A percentile compares a stretch with the other conserved stretches of the same genome.
Evolutionary conservation across 92 coral and sea anemone genomes (phyloP).

Genomic region (Umimayanthus kanabou): DNA sequence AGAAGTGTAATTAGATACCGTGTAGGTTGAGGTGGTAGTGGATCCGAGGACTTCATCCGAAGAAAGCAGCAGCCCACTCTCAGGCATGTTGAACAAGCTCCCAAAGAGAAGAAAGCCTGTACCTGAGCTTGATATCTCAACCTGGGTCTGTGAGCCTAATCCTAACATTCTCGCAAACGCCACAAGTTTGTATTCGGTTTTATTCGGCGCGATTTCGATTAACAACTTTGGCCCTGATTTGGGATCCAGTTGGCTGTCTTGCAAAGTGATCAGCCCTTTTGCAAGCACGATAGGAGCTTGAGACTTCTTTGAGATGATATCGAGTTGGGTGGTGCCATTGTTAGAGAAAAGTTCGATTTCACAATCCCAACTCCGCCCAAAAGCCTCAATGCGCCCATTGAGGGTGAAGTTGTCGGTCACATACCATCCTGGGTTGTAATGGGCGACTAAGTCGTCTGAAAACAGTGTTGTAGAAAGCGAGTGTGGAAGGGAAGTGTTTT

Average conservation of each 20-base stretch:
- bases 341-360: constrained; percentile 51
- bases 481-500: constrained; percentile 77
- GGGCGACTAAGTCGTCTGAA: constrained; percentile 64
- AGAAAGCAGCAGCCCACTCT: constrained; percentile 80
- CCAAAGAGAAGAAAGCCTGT: constrained; percentile 91
- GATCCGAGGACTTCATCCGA: constrained; percentile 81
- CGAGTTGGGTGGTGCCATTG: constrained; percentile 59
- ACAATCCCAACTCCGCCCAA: constrained; percentile 79
- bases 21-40: constrained; percentile 58
- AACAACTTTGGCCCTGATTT: constrained; percentile 83
- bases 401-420: constrained; percentile 56
- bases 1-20: constrained; percentile 37
- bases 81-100: constrained; percentile 78
- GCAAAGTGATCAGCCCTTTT: constrained; percentile 80
- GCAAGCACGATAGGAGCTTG: constrained; percentile 85
- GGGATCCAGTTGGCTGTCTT: constrained; percentile 69
- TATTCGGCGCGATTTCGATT: constrained; percentile 74
- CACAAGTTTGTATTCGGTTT: constrained; percentile 65
- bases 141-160: constrained; percentile 70
- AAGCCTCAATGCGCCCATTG: constrained; percentile 63
- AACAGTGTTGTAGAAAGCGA: constrained; percentile 77
- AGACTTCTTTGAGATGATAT: constrained; percentile 66
- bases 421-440: constrained; percentile 57
- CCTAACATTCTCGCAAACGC: constrained; percentile 90
- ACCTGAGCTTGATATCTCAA: constrained; percentile 84